Conservation (phyloP, 2,797 vertebrate species). For the Falco berigora region DNA sequence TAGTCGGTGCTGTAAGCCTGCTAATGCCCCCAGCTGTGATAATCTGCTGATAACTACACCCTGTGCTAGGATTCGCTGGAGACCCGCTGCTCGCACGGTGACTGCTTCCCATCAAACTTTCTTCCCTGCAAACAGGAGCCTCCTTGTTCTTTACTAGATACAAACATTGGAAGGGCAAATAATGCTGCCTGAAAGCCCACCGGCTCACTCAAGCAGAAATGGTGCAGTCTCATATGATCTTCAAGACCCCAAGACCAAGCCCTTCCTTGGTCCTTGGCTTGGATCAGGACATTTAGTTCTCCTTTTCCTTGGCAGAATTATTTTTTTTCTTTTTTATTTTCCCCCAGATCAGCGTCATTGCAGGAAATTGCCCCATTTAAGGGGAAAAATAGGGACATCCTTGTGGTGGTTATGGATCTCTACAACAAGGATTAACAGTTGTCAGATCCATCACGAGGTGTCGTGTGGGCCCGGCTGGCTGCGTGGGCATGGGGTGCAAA, state of each 20-base stretch:
- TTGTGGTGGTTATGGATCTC: background rate
- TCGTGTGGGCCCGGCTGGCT: background rate
- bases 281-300: background rate
- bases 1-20: slow-evolving; percentile 44
- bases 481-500: background rate
- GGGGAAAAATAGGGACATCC: background rate
- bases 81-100: background rate
- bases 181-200: background rate
- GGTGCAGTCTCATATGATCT: background rate
- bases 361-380: background rate
- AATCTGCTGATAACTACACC: slow-evolving; percentile 61
- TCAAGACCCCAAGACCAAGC: background rate
- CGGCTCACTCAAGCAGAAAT: background rate
- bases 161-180: background rate
- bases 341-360: background rate
- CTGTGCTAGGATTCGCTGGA: background rate
- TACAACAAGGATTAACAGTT: background rate
- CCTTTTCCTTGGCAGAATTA: background rate
- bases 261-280: background rate
- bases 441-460: background rate
- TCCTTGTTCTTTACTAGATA: background rate
- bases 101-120: background rate
- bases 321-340: too few species aligned
- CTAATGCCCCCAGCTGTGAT: slow-evolving; percentile 63
- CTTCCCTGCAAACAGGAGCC: background rate